These are phyloP conservation scores for Acromyrmex heyeri DNA, from an alignment of 1,140 invertebrate species.

Conservation along the genomic window DNA sequence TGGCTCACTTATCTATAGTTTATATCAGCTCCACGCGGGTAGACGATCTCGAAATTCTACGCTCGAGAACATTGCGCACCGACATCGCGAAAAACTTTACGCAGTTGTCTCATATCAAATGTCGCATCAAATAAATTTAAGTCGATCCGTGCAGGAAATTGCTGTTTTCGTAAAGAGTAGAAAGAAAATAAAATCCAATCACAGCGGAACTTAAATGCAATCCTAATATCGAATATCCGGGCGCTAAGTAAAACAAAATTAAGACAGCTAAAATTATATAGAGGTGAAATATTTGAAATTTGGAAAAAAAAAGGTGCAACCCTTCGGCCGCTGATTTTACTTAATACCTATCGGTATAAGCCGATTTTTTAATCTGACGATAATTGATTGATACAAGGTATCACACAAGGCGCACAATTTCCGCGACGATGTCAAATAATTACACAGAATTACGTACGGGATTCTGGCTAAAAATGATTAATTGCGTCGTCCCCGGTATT, in stretches of 20 bases:
- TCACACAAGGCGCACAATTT: constrained; percentile 8
- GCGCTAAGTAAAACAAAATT: not conserved
- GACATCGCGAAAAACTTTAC: constrained; percentile 36
- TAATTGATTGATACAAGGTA: constrained; percentile 51
- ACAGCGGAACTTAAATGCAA: not conserved
- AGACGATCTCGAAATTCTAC: constrained; percentile 50
- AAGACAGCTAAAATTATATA: not conserved
- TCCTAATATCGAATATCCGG: not conserved
- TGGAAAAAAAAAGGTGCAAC: not conserved
- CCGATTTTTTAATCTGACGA: constrained; percentile 47
- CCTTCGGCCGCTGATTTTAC: not conserved
- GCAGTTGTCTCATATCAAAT: constrained; percentile 23
- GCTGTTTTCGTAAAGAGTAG: not conserved
- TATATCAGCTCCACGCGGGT: constrained; percentile 9
- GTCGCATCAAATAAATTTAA: constrained; percentile 9
- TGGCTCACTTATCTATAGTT: constrained; percentile 58
- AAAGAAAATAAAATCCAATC: too few relatives aligned
- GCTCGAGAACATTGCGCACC: constrained; percentile 22
- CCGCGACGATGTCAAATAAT: constrained; percentile 51
- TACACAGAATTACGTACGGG: constrained; percentile 33
- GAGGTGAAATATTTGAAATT: not conserved
- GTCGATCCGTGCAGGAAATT: not conserved
- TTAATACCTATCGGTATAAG: not conserved
- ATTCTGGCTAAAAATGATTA: constrained; percentile 53
- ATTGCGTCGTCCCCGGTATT: constrained; percentile 35